A percentile compares a stretch with the other conserved stretches of the same genome.
These are phyloP conservation scores for Chloroceryle aenea DNA, from an alignment of 2,113 vertebrate species.

Conservation along the genomic window DNA sequence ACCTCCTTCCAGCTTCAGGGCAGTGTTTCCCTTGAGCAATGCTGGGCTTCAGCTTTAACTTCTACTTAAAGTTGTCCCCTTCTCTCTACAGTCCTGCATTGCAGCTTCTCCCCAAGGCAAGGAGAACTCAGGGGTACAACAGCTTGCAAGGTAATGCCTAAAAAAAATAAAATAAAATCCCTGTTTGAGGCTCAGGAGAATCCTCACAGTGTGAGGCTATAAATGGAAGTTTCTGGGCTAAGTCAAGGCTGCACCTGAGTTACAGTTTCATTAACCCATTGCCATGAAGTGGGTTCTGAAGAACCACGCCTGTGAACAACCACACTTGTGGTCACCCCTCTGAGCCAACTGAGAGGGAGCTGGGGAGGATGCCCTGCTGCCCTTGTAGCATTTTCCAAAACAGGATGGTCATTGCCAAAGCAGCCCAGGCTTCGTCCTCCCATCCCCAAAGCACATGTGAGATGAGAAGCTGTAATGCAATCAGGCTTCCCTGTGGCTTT, in stretches of 20 bases:
- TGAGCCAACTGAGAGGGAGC: not conserved
- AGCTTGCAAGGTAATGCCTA: no score
- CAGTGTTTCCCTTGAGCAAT: not conserved
- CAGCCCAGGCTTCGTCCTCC: not conserved
- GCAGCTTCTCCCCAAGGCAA: not conserved
- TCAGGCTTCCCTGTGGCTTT: constrained; percentile 10
- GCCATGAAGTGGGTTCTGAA: not conserved
- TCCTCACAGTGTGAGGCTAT: not conserved
- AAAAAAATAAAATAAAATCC: not conserved
- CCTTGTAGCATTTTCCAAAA: not conserved
- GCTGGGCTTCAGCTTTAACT: not conserved
- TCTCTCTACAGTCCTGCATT: not conserved
- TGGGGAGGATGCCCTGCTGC: not conserved
- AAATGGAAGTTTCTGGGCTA: not conserved
- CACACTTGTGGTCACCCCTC: fast-evolving
- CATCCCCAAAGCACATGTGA: not conserved
- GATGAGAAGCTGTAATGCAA: not conserved
- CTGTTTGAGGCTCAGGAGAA: not conserved
- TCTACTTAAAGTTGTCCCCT: not conserved
- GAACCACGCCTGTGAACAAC: not conserved
- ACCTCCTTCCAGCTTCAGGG: fast-evolving
- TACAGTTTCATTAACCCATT: not conserved
- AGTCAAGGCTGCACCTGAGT: not conserved
- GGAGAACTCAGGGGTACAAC: not conserved
- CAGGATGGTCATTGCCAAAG: not conserved